These are phyloP conservation scores for Eulithis testata DNA, from an alignment of 2,888 invertebrate species.

Conservation along the genomic window DNA sequence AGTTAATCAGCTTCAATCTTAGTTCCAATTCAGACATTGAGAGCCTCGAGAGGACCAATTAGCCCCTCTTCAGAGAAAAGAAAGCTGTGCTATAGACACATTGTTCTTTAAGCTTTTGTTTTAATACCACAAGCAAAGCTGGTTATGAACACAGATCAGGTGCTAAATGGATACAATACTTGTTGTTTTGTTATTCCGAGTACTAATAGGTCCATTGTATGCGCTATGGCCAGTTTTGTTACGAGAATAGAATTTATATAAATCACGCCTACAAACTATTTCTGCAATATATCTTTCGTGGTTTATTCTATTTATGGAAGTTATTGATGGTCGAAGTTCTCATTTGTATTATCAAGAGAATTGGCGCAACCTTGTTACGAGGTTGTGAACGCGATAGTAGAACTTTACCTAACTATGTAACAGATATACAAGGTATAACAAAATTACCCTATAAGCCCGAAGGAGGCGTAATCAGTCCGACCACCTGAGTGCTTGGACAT, in stretches of 20 bases:
- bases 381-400: constrained; percentile 11
- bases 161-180: constrained; percentile 5
- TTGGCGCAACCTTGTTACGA: constrained; percentile 35
- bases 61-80: constrained; percentile 1
- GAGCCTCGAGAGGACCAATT: not conserved
- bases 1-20: constrained; percentile 6
- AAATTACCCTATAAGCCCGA: too few relatives aligned
- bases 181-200: not conserved
- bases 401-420: too few relatives aligned
- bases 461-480: too few relatives aligned
- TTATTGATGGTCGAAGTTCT: constrained; percentile 50
- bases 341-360: constrained; percentile 46
- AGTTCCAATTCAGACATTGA: constrained; percentile 3
- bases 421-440: too few relatives aligned
- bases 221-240: not conserved
- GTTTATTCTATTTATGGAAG: constrained; percentile 24
- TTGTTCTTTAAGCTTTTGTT: constrained; percentile 14
- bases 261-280: constrained; percentile 8
- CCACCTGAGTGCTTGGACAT: too few relatives aligned
- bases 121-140: constrained; percentile 12
- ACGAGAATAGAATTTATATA: constrained; percentile 12
- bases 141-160: constrained; percentile 7
- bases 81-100: constrained; percentile 2
- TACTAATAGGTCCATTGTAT: not conserved
- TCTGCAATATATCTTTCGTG: constrained; percentile 14